phyloP scores from a whole-genome alignment of 2,113 vertebrate genomes.

The Oryzias javanicus region DNA sequence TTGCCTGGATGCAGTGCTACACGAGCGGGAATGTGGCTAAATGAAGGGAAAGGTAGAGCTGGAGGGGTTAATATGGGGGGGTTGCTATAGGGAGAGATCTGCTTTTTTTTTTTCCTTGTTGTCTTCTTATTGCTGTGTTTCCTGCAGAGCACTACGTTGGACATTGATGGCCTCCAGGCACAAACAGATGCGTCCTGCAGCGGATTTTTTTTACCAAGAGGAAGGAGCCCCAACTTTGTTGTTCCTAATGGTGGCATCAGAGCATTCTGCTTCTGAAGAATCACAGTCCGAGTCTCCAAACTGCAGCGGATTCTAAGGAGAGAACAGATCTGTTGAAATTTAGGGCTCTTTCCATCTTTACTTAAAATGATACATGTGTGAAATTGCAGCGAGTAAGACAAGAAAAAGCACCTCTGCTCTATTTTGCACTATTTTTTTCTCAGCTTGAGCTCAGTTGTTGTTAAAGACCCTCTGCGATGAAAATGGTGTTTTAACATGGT shows the following conservation, averaged over 20 bases:
- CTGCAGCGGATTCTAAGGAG: slow-evolving; percentile 86
- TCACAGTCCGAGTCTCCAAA: slow-evolving; percentile 93
- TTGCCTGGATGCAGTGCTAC: slow-evolving; percentile 81
- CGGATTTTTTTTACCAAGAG: slow-evolving; percentile 87
- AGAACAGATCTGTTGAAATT: background rate
- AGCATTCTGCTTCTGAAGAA: slow-evolving; percentile 94
- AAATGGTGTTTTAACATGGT: no score
- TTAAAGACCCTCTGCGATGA: no score
- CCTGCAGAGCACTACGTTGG: slow-evolving; percentile 42
- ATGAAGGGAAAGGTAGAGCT: background rate
- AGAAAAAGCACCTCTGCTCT: no score
- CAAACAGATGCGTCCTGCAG: slow-evolving; percentile 24
- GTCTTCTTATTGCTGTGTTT: slow-evolving; percentile 70
- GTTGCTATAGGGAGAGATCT: slow-evolving; percentile 41
- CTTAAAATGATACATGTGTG: no score
- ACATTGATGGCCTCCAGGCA: slow-evolving; percentile 52
- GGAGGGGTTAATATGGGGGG: slow-evolving; percentile 25
- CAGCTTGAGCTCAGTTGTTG: no score
- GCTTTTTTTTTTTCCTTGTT: slow-evolving; percentile 41
- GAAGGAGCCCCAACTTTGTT: slow-evolving; percentile 89
- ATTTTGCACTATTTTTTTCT: no score
- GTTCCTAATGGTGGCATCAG: slow-evolving; percentile 94
- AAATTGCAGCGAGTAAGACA: no score
- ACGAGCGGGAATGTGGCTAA: slow-evolving; percentile 10
- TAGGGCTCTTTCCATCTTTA: no score